These are phyloP conservation scores for Stichopus horrens DNA, from an alignment of 53 echinoderm and acorn worm species.

Conservation along the genomic window DNA sequence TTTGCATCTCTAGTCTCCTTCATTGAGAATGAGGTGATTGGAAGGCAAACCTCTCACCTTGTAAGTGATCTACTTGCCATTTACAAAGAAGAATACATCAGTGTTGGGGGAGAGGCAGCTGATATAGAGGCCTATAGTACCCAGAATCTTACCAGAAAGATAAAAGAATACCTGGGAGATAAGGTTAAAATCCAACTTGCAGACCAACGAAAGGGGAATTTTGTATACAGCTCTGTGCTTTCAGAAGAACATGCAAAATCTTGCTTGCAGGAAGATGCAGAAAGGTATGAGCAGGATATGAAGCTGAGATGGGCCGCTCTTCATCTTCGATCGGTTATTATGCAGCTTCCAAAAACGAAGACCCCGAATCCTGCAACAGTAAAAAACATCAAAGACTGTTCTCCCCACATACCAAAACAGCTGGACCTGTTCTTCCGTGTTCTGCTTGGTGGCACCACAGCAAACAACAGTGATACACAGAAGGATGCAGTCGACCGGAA, in stretches of 20 bases:
- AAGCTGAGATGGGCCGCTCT: slow-evolving; percentile 62
- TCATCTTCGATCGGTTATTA: slow-evolving; percentile 62
- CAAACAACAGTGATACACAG: background rate
- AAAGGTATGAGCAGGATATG: slow-evolving; percentile 38
- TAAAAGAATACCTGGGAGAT: slow-evolving; percentile 48
- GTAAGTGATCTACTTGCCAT: slow-evolving; percentile 14
- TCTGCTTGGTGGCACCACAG: slow-evolving; percentile 47
- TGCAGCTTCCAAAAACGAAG: slow-evolving; percentile 53
- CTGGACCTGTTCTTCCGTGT: slow-evolving; percentile 60
- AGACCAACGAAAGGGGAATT: slow-evolving; percentile 47
- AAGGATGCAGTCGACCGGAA: slow-evolving; percentile 58
- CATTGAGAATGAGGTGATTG: slow-evolving; percentile 38
- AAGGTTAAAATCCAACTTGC: slow-evolving; percentile 20
- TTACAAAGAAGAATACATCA: slow-evolving; percentile 42
- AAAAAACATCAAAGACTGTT: slow-evolving; percentile 56
- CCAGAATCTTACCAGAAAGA: slow-evolving; percentile 53
- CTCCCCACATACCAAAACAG: slow-evolving; percentile 57
- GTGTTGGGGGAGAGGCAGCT: slow-evolving; percentile 40
- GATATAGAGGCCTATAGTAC: slow-evolving; percentile 38
- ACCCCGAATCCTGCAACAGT: slow-evolving; percentile 60
- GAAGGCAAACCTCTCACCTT: slow-evolving; percentile 24
- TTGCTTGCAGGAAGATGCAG: slow-evolving; percentile 35
- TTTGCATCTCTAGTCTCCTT: slow-evolving; percentile 23
- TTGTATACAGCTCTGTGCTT: slow-evolving; percentile 41
- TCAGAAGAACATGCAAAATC: slow-evolving; percentile 53